Base-by-base conservation (phyloP, 2,113 vertebrate species). In the Donacobius atricapilla region DNA sequence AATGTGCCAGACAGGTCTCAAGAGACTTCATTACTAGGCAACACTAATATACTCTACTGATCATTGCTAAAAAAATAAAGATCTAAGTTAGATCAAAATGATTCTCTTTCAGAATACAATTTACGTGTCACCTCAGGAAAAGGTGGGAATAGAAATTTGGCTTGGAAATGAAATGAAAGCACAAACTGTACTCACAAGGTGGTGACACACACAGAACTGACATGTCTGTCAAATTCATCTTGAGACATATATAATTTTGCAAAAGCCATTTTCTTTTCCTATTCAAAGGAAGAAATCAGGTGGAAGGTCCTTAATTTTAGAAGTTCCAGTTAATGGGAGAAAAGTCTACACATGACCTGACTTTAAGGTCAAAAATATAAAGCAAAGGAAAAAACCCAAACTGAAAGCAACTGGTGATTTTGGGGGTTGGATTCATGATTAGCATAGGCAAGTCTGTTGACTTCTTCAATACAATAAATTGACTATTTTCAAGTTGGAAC, bases 21-120 rank as follows among this genome's bases (percentile, higher is more conserved):
- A 81, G 90, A 75, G 93, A 66, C 44, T 93, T 94, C 88, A 96
- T 96, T 96, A 95, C 85, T 71, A 89, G 89, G 90, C 48, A 97
- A 92, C 85, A 64, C 71, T 94, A 93, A 96, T 73, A 94, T 33
- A 86, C 64, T 58, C 39, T 40, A 77, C 76, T 66, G 60, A 95
- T 90, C 76, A 73, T 57, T 69, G 54, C 79, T 83, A 90, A 77
- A 73, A 90, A 87, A 90, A 80, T 37, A 73, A 89, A 77, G 17
- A 27, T 30, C 18, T 64, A 83, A 87, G 48, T 83, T 54, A 93
- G 80, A 83, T 73, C 23, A 66, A 93, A 95, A 90, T 75, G 0
- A 80, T 71, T 76, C 48, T 92, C 33, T 70, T 90, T 91, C 87
- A 83, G 33, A 87, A 65, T 42, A 39, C 18, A 79, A 91, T 80